A percentile compares a stretch with the other conserved stretches of the same genome.
These are phyloP conservation scores for Riparia riparia DNA, from an alignment of 2,113 vertebrate genomes.

Conservation along the genomic window DNA sequence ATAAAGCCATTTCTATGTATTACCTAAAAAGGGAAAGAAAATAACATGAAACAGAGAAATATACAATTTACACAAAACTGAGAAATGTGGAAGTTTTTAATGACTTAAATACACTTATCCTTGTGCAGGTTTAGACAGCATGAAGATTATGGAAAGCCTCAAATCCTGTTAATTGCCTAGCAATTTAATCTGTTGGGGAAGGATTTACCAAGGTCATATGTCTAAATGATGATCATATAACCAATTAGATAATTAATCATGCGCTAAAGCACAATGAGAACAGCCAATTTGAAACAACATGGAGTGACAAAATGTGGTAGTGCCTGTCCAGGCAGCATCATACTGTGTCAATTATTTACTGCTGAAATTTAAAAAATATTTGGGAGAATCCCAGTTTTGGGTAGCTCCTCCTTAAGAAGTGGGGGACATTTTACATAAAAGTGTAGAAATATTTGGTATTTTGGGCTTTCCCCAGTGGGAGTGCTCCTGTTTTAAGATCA, in stretches of 20 bases:
- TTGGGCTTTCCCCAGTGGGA: neutral
- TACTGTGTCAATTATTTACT: neutral
- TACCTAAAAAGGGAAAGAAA: slow-evolving; percentile 44
- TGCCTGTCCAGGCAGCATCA: neutral
- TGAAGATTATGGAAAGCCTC: neutral
- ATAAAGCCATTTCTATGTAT: slow-evolving; percentile 74
- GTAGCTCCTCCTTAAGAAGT: neutral
- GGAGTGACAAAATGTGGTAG: neutral
- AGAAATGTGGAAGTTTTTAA: neutral
- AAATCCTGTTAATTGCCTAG: neutral
- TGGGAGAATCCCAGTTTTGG: neutral
- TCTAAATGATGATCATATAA: neutral
- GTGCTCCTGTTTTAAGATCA: too few relatives aligned
- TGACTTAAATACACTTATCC: neutral
- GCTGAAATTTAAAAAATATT: neutral
- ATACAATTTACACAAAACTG: neutral
- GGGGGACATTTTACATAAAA: neutral
- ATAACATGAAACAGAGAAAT: neutral
- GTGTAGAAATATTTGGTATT: neutral
- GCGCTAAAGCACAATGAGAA: neutral
- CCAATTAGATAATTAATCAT: slow-evolving; percentile 1
- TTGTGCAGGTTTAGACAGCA: neutral
- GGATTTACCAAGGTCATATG: neutral
- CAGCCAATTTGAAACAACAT: neutral
- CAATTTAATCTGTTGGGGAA: neutral